phyloP scores from a whole-genome alignment of 2,888 invertebrate genomes.

The Hypomecis atomaria region DNA sequence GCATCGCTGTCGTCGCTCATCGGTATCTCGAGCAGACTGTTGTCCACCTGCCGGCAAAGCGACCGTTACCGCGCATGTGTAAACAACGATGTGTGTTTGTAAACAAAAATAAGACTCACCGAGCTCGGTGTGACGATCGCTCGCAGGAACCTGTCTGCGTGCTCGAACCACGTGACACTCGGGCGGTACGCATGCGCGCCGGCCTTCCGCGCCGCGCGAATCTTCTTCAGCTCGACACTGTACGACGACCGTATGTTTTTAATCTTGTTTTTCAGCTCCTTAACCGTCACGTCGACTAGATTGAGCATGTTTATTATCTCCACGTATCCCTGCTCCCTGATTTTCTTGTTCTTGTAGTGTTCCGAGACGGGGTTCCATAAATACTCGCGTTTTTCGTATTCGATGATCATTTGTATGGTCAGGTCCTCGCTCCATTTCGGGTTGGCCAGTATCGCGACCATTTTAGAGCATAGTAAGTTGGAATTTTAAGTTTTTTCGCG shows the following conservation, averaged over 20 bases:
- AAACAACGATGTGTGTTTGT: slow-evolving; percentile 51
- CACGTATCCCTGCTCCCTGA: slow-evolving; percentile 79
- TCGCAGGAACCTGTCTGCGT: slow-evolving; percentile 84
- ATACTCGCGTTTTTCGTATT: slow-evolving; percentile 81
- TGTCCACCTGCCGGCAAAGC: slow-evolving; percentile 74
- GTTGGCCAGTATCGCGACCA: slow-evolving; percentile 81
- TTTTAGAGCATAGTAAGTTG: slow-evolving; percentile 69
- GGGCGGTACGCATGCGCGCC: slow-evolving; percentile 84
- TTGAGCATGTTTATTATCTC: slow-evolving; percentile 79
- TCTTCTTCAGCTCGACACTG: slow-evolving; percentile 82
- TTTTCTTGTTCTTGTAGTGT: slow-evolving; percentile 82
- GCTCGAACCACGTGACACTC: slow-evolving; percentile 84
- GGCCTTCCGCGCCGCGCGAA: slow-evolving; percentile 82
- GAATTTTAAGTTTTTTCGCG: slow-evolving; percentile 62
- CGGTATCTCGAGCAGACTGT: slow-evolving; percentile 76
- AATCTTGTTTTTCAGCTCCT: slow-evolving; percentile 82
- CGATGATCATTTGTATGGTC: slow-evolving; percentile 81
- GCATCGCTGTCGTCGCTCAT: slow-evolving; percentile 79
- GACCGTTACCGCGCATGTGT: slow-evolving; percentile 53
- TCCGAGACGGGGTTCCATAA: slow-evolving; percentile 82
- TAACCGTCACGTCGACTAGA: slow-evolving; percentile 78
- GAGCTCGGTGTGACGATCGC: slow-evolving; percentile 83
- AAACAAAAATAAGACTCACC: slow-evolving; percentile 69
- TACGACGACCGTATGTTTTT: slow-evolving; percentile 83
- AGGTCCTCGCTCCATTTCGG: slow-evolving; percentile 83